Evolutionary conservation across 2,888 invertebrate species (phyloP), one percentile per base, ranked within the genome.

Genomic region (Leucozona laternaria): DNA sequence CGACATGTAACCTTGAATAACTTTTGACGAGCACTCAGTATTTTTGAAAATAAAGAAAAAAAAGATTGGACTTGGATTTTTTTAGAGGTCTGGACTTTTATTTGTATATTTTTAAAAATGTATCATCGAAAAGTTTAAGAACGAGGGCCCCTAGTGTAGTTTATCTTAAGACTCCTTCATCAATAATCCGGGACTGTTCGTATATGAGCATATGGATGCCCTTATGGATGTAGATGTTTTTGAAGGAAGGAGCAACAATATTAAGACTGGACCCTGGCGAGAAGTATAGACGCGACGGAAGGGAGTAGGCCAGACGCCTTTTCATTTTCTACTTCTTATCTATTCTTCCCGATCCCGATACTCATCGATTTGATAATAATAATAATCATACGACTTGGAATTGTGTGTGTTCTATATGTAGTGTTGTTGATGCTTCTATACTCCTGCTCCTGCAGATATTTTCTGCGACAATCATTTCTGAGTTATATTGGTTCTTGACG

Each of bases 401-500:
- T 17, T 68, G 72, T 64, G 66, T 64, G 64, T 64, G 6, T 31
- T 62, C 60, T 25, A 25, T 8, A 7, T 43, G 7, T 11, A 3
- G 62, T 37, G 62, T 31, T 73, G 37, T 62, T 82, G 40, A 17
- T 75, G 40, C 40, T 78, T 28, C 7, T 58, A 20, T 60, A 5
- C 37, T 22, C 4, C 2, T 43, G n/a, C 20, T 55, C 13, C 48
- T 73, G 68, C 58, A 28, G 73, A 53, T 17, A 5, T 68, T 60
- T 68, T 75, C 50, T 75, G 86, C 79, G 82, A 78, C 78, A 79
- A 82, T 86, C 82, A 82, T 82, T 71, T 75, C 71, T 75, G 37
- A 28, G 75, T 82, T 86, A 71, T 82, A 86, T 82, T 86, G 82
- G 78, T 82, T 78, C 73, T 82, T 86, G 82, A 79, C 82, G 81